Evolutionary conservation across 2,888 invertebrate species (phyloP), one percentile per base, ranked within the genome.

Genomic region (Pseudanteris insignis): DNA sequence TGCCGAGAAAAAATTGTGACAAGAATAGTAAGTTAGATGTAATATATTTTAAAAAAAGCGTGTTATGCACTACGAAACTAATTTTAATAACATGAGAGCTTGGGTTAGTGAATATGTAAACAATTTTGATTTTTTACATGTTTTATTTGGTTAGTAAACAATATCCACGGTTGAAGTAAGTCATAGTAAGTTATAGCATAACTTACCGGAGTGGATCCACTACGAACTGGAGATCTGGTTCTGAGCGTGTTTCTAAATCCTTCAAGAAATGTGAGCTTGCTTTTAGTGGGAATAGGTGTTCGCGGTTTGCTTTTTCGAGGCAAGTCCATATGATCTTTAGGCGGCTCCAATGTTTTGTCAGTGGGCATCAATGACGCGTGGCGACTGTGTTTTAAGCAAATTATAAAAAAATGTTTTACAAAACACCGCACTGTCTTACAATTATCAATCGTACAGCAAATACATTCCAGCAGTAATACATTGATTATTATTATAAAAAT

Each of bases 201-300:
- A 43, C 79, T 79, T 73, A 79, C 79, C 77, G 79, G 76, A 59
- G 77, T 70, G 59, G 78, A 69, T 65, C 74, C 73, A 64, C 71
- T 76, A 69, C 79, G 78, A 60, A 78, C 73, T 11, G 79, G 79
- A 14, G 79, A 79, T 21, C 79, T 74, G 40, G 79, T 74, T 57
- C 84, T 81, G 64, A 87, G 78, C 3, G 86, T 86, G 76, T 85
- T 85, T 64, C 84, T 82, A 76, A 87, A 86, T 67, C 87, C 87
- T 69, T 86, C 86, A 72, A 87, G 84, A 70, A 86, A 83, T 68
- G 76, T 77, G 51, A 80, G 71, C 63, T 82, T 83, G 67, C 81
- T 81, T 69, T 83, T 83, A 32, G 82, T 82, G 9, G 81, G 81
- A 64, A 80, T 81, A 10, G 78, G 78, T 3, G 81, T 80, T 15